Conservation (phyloP, 1,140 invertebrate species). For the Oryctes rhinoceros region DNA sequence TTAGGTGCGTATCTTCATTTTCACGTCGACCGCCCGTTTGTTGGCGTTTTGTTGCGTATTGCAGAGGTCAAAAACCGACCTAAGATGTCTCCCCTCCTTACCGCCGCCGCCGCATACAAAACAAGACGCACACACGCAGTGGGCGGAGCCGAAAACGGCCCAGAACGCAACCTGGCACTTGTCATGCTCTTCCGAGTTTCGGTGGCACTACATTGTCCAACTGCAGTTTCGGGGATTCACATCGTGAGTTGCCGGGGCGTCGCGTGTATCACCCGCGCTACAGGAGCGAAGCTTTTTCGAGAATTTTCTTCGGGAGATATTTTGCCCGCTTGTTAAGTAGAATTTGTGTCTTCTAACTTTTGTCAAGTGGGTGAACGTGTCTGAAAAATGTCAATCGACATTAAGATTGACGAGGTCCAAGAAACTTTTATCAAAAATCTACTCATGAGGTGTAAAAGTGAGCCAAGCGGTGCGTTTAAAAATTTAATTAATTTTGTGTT, state of each 20-base stretch:
- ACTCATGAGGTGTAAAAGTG: constrained; percentile 33
- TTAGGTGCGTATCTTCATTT: too few species aligned
- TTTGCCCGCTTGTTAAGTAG: not conserved
- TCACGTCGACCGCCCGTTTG: not conserved
- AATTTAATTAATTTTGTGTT: not conserved
- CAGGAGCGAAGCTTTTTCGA: not conserved
- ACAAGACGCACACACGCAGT: constrained; percentile 52
- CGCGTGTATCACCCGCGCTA: not conserved
- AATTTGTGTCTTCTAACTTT: constrained; percentile 11
- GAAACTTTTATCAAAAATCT: constrained; percentile 29
- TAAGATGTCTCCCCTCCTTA: constrained; percentile 41
- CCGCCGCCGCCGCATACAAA: constrained; percentile 5
- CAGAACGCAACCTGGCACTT: not conserved
- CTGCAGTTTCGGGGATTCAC: constrained; percentile 31
- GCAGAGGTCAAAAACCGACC: constrained; percentile 59
- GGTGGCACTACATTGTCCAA: not conserved
- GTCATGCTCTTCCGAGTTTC: constrained; percentile 44
- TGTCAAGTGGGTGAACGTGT: not conserved
- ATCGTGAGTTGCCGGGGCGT: not conserved
- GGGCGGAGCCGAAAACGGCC: constrained; percentile 51
- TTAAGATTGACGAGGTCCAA: constrained; percentile 21
- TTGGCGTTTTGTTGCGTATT: constrained; percentile 7
- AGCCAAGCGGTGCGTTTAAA: constrained; percentile 13
- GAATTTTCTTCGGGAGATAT: not conserved
- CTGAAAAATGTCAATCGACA: not conserved